Base-by-base conservation (phyloP, 2,888 invertebrate genomes). In the Idaea aversata region DNA sequence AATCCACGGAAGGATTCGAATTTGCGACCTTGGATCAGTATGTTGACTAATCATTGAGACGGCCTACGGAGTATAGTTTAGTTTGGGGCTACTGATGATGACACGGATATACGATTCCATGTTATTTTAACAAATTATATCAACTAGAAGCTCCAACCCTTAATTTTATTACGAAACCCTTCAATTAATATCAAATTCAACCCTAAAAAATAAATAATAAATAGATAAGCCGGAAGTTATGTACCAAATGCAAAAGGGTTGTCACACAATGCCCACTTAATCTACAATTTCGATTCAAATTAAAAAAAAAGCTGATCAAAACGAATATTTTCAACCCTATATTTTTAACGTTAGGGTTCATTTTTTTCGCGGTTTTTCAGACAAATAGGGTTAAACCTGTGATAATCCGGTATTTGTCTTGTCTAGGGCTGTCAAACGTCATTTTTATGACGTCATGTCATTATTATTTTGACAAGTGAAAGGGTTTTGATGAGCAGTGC, bases 151-250 rank as follows among this genome's bases (percentile, higher is more conserved):
- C 73, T 77, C 65, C 36, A 62, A 84, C 86, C 87, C 87, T 85
- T 82, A 47, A 47, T 47, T 47, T 47, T 47, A 47, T 59, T 76
- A 76, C 76, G 82, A 77, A 77, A 82, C 87, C 88, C 90, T 88
- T 83, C 86, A 89, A 90, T 90, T 90, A 90, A 90, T 88, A 87
- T 86, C 84, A 83, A 86, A 90, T 91, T 77, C 80, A 81, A 83
- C 85, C 86, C 86, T 83, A 75, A 75, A 85, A 86, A 86, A 25
- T 25, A 25, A 25, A 25, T 25, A 25, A 25, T 25, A 86, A 84
- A 84, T 81, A 84, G 83, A 85, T 79, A 84, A 80, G 78, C 83
- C 85, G 87, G 88, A 90, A 89, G 84, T 80, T 70, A 70, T 77
- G 84, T 85, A 82, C 84, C 80, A 77, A 76, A 76, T 63, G 69